phyloP scores from a whole-genome alignment of 1,140 invertebrate genomes.

The Drosophila ambigua region DNA sequence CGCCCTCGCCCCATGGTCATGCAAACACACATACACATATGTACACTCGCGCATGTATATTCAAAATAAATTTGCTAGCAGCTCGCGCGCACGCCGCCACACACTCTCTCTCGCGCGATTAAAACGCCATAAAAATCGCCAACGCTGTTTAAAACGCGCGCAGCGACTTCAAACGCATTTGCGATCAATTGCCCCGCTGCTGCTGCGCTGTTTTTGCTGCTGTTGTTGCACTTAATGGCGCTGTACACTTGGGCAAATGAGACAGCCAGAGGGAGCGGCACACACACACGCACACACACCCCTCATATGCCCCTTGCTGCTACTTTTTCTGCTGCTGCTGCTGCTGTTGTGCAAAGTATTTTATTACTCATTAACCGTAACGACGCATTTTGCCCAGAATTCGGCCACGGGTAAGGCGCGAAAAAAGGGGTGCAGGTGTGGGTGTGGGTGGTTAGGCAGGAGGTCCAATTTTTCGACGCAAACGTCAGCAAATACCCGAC shows the following conservation, averaged over 20 bases:
- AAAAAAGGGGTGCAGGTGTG: slow-evolving; percentile 8
- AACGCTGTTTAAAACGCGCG: slow-evolving; percentile 66
- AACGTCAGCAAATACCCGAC: slow-evolving; percentile 69
- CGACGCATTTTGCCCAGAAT: slow-evolving; percentile 74
- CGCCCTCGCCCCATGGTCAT: slow-evolving; percentile 19
- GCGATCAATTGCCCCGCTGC: slow-evolving; percentile 30
- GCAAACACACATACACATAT: background rate
- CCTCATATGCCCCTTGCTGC: slow-evolving; percentile 17
- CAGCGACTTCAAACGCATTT: slow-evolving; percentile 44
- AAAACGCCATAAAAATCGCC: slow-evolving; percentile 80
- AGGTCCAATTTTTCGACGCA: slow-evolving; percentile 60
- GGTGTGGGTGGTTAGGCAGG: slow-evolving; percentile 27
- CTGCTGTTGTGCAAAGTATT: slow-evolving; percentile 73
- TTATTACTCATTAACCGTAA: slow-evolving; percentile 82
- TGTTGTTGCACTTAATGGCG: slow-evolving; percentile 59
- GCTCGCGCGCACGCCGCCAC: slow-evolving; percentile 26
- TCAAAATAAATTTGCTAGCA: slow-evolving; percentile 42
- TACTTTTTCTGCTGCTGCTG: slow-evolving; percentile 4
- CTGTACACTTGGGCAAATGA: slow-evolving; percentile 64
- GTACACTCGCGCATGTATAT: slow-evolving; percentile 5
- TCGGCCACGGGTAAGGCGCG: slow-evolving; percentile 35
- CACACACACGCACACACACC: slow-evolving; percentile 26
- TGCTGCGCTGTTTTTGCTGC: slow-evolving; percentile 11
- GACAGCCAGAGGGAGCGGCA: slow-evolving; percentile 6
- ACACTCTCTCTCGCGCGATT: slow-evolving; percentile 53